Base-by-base conservation (phyloP, 2,888 invertebrate genomes). In the Melinopterus prodromus region DNA sequence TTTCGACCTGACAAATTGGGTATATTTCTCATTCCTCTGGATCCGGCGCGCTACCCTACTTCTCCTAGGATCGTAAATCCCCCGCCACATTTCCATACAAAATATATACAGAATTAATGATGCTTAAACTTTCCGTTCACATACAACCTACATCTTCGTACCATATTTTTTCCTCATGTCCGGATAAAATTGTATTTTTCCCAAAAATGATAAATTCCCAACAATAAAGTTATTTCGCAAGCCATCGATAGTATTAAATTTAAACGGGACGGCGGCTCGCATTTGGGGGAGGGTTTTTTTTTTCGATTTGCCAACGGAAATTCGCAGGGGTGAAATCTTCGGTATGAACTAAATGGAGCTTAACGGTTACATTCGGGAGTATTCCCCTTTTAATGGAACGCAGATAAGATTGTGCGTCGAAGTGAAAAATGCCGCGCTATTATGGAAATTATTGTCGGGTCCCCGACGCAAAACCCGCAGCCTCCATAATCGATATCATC, bases 21-120 rank as follows among this genome's bases (percentile, higher is more conserved):
- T 53, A 53, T 53, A 53, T 53, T 12, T 53, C 53, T 53, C 53
- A 53, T 53, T 53, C 12, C 53, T 4, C 12, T 9, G 53, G 12
- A 53, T 26, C 26, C 26, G 53, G 53, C 7, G 7, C 53, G 9
- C 5, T 53, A 53, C 53, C 53, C 53, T 53, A 53, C 53, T 53
- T 53, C 53, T 53, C 53, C 53, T 53, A 53, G 53, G 12, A 53
- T 12, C 53, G 53, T 53, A 53, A 53, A 53, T 53, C 53, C 53
- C 12, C 9, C 1, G 12, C 53, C 53, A 12, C 53, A 53, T 53
- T 53, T 9, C 53, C 53, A 53, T 53, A 53, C 53, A 53, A 53
- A 53, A 53, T 53, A 53, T 53, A 53, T 53, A 53, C 53, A 53
- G 53, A 53, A 53, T 53, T 53, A 53, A 53, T 53, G 53, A 53